These are phyloP conservation scores for Camptogramma bilineatum DNA, from an alignment of 2,888 invertebrate genomes.

Conservation along the genomic window DNA sequence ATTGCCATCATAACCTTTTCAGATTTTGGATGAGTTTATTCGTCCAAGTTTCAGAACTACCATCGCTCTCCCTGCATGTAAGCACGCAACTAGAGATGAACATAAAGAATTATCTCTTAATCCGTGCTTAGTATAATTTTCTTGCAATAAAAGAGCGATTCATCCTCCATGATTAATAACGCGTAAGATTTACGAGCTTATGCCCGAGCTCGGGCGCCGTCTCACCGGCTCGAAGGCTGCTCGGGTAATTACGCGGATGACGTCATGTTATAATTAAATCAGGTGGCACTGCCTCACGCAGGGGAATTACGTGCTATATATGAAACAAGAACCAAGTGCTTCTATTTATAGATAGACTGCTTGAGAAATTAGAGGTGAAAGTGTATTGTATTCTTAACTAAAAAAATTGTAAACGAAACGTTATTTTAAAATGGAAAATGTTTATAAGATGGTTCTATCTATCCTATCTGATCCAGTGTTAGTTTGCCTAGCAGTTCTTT, in stretches of 20 bases:
- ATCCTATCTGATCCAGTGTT: too few species aligned
- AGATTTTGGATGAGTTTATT: too few species aligned
- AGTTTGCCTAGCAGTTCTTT: too few species aligned
- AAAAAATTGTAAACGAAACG: background rate
- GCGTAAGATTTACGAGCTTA: slow-evolving; percentile 29
- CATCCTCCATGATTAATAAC: slow-evolving; percentile 29
- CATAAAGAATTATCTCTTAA: slow-evolving; percentile 1
- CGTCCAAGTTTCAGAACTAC: too few species aligned
- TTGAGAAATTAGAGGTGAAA: background rate
- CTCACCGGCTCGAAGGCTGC: slow-evolving; percentile 10
- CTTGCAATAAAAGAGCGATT: slow-evolving; percentile 26
- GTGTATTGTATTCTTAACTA: background rate
- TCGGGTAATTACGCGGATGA: slow-evolving; percentile 23
- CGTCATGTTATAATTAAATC: slow-evolving; percentile 31
- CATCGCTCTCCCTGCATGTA: background rate
- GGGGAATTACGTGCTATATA: slow-evolving; percentile 17
- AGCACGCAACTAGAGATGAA: background rate
- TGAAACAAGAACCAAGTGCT: slow-evolving; percentile 1
- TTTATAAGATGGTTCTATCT: too few species aligned
- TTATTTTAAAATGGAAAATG: too few species aligned
- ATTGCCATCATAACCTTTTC: too few species aligned
- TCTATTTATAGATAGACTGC: slow-evolving; percentile 15
- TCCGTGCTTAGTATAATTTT: slow-evolving; percentile 17
- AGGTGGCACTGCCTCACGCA: slow-evolving; percentile 12
- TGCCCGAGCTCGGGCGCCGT: background rate